Base-by-base conservation (phyloP, 2,113 vertebrate genomes). In the Gambusia affinis region DNA sequence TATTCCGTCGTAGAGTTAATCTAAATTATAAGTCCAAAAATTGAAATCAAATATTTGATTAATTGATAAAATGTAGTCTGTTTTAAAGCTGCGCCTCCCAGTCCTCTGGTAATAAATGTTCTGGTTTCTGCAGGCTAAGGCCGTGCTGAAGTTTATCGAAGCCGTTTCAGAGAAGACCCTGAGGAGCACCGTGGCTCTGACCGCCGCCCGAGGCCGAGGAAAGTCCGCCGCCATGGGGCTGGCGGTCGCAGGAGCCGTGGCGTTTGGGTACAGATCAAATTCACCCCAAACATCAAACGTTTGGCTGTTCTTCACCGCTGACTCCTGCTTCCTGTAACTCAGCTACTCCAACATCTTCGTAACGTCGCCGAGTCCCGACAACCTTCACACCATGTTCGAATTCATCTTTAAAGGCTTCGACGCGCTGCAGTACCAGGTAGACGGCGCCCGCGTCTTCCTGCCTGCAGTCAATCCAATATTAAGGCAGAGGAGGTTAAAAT, bases 401-500 rank as follows among this genome's bases (percentile, higher is more conserved):
- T 99, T 99, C 87, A 93, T 99, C 65, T 99, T 99, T 89, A 99
- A 99, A 93, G 98, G 98, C 64, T 99, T 99, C 78, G 98, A 99
- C 88, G 93, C 95, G 0, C 92, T 99, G 72, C 96, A 97, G 86
- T 91, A 93, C 76, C 85, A 92, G 92, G 92, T 92, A 71, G 29
- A 14, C 22, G 1, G 19, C 12, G 8, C 64, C 0, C 12, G n/a
- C 62, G 19, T 29, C 22, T 24, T 67, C 30, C 70, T 24, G 2
- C 15, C 28, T 24, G 6, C 1, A 19, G 2, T 10, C 63, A 3
- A 22, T 27, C 51, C 8, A 54, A 24, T 54, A 3, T 54, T 47
- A 15, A 47, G 7, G 8, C 30, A 29, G 33, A 61, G 31, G 17
- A 3, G 24, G 4, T 10, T 33, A 84, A 19, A 74, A 30, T 6